Evolutionary conservation across 2,113 vertebrate genomes (phyloP), one percentile per base, ranked within the genome.

Genomic region (Rynchops niger): DNA sequence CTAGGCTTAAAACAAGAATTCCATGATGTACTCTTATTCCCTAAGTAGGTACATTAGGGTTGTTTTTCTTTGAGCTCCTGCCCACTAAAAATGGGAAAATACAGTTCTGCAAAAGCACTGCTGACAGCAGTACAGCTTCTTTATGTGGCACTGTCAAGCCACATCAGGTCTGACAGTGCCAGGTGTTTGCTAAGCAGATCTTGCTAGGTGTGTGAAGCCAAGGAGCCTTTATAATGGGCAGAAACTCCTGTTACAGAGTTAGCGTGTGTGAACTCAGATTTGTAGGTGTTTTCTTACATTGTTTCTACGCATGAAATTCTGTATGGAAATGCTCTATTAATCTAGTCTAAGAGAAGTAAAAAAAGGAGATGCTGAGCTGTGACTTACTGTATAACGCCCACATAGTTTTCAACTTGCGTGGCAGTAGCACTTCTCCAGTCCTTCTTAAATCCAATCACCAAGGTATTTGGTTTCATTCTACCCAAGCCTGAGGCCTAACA

Each of bases 351-450:
- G 36, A 66, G 50, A 22, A 70, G 34, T 82, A n/a, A 67, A 79
- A 86, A 85, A 80, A 56, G 29, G 65, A 86, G n/a, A 25, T 91
- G 52, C 58, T 86, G 88, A 96, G 56, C 59, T 86, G 81, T 38
- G 79, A 99, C 99, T 99, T 98, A 99, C 99, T 99, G 99, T 96
- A 99, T 98, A 90, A 99, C 96, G 67, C 99, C 99, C 95, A 99
- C 98, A 18, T 99, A 99, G 97, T 94, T 98, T 95, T 99, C 98
- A 81, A 99, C 98, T 78, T 98, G 98, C 8, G 73, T 90, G 56
- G 83, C 79, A 72, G 97, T 92, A 30, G 98, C 95, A 49, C 92
- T 98, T 96, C 97, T 99, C 99, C 99, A 99, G 95, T 99, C 98
- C 87, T 90, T 98, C 97, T 99, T 99, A 97, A 99, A 99, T 82